Evolutionary conservation across 1,140 invertebrate species (phyloP).

Genomic region (Drosophila pruinosa): DNA sequence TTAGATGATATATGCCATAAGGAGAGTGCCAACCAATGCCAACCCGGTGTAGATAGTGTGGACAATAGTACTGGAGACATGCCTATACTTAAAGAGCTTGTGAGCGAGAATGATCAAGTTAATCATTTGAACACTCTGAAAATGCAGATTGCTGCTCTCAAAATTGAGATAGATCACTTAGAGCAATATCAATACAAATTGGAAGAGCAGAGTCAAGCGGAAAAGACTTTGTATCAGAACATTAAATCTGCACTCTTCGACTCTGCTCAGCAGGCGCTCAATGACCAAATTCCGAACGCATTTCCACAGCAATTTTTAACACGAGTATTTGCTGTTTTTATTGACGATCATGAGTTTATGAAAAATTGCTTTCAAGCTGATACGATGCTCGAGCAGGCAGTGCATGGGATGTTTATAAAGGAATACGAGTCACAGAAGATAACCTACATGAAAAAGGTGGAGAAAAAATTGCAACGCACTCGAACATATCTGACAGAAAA

Average conservation of each 20-base stretch:
- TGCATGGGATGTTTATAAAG: conserved; percentile 7
- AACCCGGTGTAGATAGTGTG: background rate
- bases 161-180: conserved; percentile 31
- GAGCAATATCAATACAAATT: background rate
- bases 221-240: background rate
- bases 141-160: conserved; percentile 27
- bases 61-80: background rate
- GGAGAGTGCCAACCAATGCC: background rate
- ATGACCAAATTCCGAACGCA: conserved; percentile 11
- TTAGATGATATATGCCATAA: background rate
- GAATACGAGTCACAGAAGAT: conserved; percentile 10
- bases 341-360: conserved; percentile 24
- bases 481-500: conserved; percentile 23
- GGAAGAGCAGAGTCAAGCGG: background rate
- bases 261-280: conserved; percentile 7
- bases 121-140: conserved; percentile 21
- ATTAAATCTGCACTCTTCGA: conserved; percentile 25
- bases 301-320: conserved; percentile 46
- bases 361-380: conserved; percentile 40
- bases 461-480: conserved; percentile 14
- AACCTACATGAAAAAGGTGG: background rate
- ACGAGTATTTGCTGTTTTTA: conserved; percentile 33
- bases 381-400: conserved; percentile 20
- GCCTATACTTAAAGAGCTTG: conserved; percentile 1
- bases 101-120: background rate